These are phyloP conservation scores for Tetraodon nigroviridis DNA, from an alignment of 2,113 vertebrate species.

Conservation along the genomic window DNA sequence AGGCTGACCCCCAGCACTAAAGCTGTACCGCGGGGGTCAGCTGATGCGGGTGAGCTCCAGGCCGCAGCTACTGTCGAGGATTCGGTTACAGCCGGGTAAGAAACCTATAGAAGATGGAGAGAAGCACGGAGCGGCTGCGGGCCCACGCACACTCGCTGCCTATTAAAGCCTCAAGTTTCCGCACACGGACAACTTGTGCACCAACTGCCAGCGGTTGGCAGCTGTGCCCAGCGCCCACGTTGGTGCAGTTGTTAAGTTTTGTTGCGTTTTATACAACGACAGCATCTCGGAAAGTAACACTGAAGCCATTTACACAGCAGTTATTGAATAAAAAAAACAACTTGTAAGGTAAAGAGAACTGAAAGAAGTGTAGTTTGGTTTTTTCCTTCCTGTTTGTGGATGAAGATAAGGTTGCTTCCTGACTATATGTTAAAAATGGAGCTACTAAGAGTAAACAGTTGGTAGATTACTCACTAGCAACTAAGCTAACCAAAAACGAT, in stretches of 20 bases:
- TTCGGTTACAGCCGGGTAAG: slow-evolving; percentile 20
- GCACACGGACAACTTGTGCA: slow-evolving; percentile 1
- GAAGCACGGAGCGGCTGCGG: slow-evolving; percentile 17
- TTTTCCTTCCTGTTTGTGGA: neutral
- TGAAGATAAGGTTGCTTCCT: neutral
- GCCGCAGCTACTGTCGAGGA: slow-evolving; percentile 30
- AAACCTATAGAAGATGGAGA: neutral
- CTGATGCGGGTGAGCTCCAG: slow-evolving; percentile 5
- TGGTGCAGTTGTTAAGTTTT: neutral
- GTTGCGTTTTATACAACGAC: neutral
- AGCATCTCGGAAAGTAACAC: neutral
- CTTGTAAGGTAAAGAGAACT: no score
- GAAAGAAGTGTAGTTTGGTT: no score
- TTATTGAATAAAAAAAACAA: no score
- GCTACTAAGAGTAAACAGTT: neutral
- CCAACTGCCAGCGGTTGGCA: slow-evolving; percentile 35
- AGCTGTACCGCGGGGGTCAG: slow-evolving; percentile 40
- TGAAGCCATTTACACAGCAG: neutral
- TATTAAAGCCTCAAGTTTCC: slow-evolving; percentile 13
- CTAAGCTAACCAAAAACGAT: no score
- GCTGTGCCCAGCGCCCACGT: neutral
- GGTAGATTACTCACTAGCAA: no score
- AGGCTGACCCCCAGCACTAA: slow-evolving; percentile 24
- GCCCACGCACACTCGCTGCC: neutral
- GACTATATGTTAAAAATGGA: neutral